phyloP scores from a whole-genome alignment of 2,113 vertebrate genomes.

The Nerophis lumbriciformis region DNA sequence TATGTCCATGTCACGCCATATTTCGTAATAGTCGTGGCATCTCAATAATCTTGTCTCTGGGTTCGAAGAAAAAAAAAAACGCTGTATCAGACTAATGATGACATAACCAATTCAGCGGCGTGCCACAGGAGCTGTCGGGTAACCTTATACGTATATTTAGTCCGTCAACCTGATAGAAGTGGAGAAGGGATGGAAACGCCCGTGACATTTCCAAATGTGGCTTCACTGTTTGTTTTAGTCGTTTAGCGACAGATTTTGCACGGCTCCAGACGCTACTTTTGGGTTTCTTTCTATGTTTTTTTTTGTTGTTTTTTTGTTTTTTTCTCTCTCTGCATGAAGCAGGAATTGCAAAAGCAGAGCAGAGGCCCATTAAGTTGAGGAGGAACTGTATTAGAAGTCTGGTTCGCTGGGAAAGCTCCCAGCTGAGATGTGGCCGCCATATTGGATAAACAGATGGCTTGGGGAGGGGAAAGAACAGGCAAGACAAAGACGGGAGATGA shows the following conservation, averaged over 20 bases:
- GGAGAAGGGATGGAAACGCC: constrained; percentile 40
- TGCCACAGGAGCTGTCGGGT: not conserved
- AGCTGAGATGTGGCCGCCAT: constrained; percentile 64
- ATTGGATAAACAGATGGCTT: constrained; percentile 77
- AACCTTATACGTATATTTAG: constrained; percentile 54
- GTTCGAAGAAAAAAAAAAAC: not conserved
- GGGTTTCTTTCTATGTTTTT: constrained; percentile 21
- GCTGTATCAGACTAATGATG: not conserved
- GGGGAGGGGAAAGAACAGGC: constrained; percentile 58
- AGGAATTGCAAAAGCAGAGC: constrained; percentile 75
- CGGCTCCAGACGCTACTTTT: constrained; percentile 41
- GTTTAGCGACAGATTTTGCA: constrained; percentile 57
- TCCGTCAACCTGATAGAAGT: constrained; percentile 58
- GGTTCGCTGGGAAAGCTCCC: constrained; percentile 67
- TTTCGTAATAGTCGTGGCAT: not conserved
- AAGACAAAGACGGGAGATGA: constrained; percentile 59
- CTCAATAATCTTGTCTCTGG: constrained; percentile 2
- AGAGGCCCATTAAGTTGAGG: constrained; percentile 62
- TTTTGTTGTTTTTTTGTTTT: constrained; percentile 25
- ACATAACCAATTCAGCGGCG: constrained; percentile 6
- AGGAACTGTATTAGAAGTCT: constrained; percentile 66
- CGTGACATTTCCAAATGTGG: constrained; percentile 57
- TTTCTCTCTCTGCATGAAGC: constrained; percentile 43
- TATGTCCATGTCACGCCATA: not conserved
- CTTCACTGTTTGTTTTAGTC: constrained; percentile 59